Base-by-base conservation (phyloP, 1,140 invertebrate species). In the Drosophila fuyamai region DNA sequence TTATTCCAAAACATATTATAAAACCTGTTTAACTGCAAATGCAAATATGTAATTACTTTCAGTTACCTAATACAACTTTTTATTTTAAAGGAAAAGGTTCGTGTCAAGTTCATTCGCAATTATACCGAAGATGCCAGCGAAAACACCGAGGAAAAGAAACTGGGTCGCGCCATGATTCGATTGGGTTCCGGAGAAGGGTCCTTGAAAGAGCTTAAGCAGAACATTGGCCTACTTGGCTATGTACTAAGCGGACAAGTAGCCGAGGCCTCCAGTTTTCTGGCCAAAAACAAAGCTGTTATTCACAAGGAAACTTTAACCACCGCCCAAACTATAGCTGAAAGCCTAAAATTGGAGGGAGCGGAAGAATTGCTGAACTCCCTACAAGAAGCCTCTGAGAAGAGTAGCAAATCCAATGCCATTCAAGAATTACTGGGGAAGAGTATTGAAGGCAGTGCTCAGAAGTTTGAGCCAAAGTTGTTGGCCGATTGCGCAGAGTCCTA, bases 61-160 rank as follows among this genome's bases (percentile, higher is more conserved):
- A 18, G 1, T 23, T 10, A 46, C 12, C 5, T 47, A 2, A 23
- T 47, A 6, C 2, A 1, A 4, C 2, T 2, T n/a, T 27, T 48
- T 9, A 35, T 36, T 35, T 47, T 50, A 8, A 27, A 76, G 86
- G 65, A 96, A 14, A 97, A 96, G 93, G 93, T 98, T 1, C 94
- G 97, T 60, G 95, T 98, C 0, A 93, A 93, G 47, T 98, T 95
- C 92, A 70, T 99, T 36, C 94, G 96, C 82, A 98, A 98, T 91
- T 96, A 94, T 91, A 96, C 95, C 93, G 97, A 98, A 90, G 97
- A 98, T 93, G 97, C 93, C 97, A 98, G 93, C 92, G 97, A 4
- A 9, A 77, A 63, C 23, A 75, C 80, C 2, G 84, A 88, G 23
- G 83, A 86, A 32, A 58, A 59, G 29, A 27, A 48, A 38, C 16